Evolutionary conservation across 35 echinoderm and acorn worm species (phyloP).

Genomic region (Chiridota heheva): DNA sequence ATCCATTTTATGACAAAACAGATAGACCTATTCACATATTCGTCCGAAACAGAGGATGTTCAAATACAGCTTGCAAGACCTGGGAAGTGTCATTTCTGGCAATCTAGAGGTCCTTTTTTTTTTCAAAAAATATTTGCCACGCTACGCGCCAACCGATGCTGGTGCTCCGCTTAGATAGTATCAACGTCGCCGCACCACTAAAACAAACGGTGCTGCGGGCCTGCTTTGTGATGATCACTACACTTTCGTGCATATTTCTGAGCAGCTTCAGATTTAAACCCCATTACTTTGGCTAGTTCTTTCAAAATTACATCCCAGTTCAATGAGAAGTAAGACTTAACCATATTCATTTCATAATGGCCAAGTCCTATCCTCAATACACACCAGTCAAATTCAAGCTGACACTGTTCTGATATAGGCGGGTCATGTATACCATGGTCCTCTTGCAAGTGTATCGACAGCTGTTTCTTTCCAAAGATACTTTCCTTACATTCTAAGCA

Average conservation of each 20-base stretch:
- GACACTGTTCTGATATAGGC: not conserved
- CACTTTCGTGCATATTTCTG: constrained; percentile 48
- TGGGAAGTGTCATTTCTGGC: too few species aligned
- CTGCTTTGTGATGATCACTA: constrained; percentile 58
- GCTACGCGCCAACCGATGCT: too few species aligned
- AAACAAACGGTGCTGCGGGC: too few species aligned
- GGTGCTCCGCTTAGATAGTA: too few species aligned
- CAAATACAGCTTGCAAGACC: too few species aligned
- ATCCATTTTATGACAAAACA: too few species aligned
- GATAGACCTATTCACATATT: too few species aligned
- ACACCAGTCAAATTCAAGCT: constrained; percentile 59
- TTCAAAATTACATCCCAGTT: constrained; percentile 56
- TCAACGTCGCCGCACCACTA: too few species aligned
- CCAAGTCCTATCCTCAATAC: constrained; percentile 46
- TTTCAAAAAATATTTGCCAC: too few species aligned
- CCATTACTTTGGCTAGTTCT: constrained; percentile 31
- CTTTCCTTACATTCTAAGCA: not conserved
- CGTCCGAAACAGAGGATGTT: too few species aligned
- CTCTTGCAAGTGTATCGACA: not conserved
- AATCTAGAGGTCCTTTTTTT: too few species aligned
- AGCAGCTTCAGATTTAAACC: constrained; percentile 38
- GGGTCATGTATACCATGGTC: not conserved
- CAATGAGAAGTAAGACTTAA: constrained; percentile 39
- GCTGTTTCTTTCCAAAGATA: not conserved
- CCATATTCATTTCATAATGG: constrained; percentile 74